A percentile compares a stretch with the other conserved stretches of the same genome.
Evolutionary conservation across 92 coral and sea anemone genomes (phyloP).

Genomic region (Heliopora coerulea): DNA sequence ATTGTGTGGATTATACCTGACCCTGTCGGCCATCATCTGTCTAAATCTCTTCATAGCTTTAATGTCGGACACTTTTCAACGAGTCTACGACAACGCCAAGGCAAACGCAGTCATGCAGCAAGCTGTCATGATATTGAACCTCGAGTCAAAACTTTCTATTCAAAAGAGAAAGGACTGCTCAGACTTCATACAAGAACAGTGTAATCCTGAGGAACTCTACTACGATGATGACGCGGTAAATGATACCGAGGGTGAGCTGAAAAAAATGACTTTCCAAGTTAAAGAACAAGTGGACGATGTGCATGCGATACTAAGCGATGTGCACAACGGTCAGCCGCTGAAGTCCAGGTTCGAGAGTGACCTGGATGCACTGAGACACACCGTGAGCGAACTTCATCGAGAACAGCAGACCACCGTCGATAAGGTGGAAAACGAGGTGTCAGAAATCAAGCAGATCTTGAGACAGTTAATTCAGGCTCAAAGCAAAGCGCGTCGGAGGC

Average conservation of each 20-base stretch:
- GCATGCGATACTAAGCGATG: conserved; percentile 24
- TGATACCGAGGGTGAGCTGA: conserved; percentile 60
- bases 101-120: conserved; percentile 68
- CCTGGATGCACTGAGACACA: conserved; percentile 17
- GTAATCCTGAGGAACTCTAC: conserved; percentile 64
- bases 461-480: background rate
- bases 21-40: conserved; percentile 50
- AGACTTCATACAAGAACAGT: conserved; percentile 48
- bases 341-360: conserved; percentile 23
- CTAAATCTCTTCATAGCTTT: conserved; percentile 70
- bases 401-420: conserved; percentile 15
- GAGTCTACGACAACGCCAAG: conserved; percentile 69
- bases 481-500: conserved; percentile 8
- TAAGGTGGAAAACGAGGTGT: conserved; percentile 7
- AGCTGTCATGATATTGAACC: conserved; percentile 54
- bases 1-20: conserved; percentile 52
- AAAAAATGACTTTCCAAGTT: conserved; percentile 87
- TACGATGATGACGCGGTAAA: conserved; percentile 39
- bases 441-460: conserved; percentile 14
- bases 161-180: conserved; percentile 46
- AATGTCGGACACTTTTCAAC: conserved; percentile 73
- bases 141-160: conserved; percentile 52
- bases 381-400: conserved; percentile 32
- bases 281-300: conserved; percentile 67
- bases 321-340: conserved; percentile 33